Evolutionary conservation across 2,113 vertebrate species (phyloP), one percentile per base, ranked within the genome.

Genomic region (Trochalopteron elliotii): DNA sequence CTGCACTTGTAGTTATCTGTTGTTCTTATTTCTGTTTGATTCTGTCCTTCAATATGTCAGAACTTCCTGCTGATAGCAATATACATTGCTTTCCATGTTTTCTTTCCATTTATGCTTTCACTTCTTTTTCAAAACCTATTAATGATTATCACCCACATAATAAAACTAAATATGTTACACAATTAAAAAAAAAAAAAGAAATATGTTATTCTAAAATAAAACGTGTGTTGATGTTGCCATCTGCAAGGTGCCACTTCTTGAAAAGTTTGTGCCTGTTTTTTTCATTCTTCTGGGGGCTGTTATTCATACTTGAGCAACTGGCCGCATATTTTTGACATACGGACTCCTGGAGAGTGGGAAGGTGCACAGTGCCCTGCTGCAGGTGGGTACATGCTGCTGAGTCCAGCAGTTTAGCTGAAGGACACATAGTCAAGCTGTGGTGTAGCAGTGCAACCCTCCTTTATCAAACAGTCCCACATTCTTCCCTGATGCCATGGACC

Each of bases 351-450:
- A 23, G 63, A 59, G 23, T 17, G 39, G n/a, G 25, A 57, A n/a
- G 37, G 20, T 12, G 11, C 40, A 23, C 21, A 11, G 18, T 53
- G 22, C 28, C 52, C 11, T 56, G 22, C 37, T 65, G 28, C 40
- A 45, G 31, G 19, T 59, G 60, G 15, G 10, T 61, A 11, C 2
- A 0, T 77, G 50, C 17, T 16, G 4, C n/a, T 53, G 18, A 56
- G n/a, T 27, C n/a, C n/a, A 33, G 0, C 45, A 25, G 23, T 47
- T 14, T 13, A 35, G 1, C 20, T 30, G n/a, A 67, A 71, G 47
- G 56, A 16, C 4, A 0, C 33, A 57, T 22, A 44, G 21, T 25
- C 11, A 47, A 67, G 23, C 39, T 49, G 0, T 3, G 1, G 9
- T 8, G 7, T 40, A 70, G 42, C 4, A 4, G 9, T 64, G 57